Evolutionary conservation across 2,113 vertebrate genomes (phyloP), one percentile per base, ranked within the genome.

Genomic region (Anguilla rostrata): DNA sequence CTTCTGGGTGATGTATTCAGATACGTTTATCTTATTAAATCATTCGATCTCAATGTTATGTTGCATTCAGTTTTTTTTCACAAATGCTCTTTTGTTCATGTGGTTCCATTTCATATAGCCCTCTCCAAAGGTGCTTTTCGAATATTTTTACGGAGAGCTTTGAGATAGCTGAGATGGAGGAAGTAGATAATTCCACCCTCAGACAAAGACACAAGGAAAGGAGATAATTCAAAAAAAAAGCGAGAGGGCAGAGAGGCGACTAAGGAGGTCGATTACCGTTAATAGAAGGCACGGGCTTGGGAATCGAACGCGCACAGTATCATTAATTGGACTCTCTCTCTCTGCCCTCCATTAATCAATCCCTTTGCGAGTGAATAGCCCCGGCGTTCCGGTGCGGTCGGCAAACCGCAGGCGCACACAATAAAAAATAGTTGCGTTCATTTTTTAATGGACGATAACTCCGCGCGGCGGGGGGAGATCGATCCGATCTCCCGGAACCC

Each of bases 381-480:
- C 22, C 71, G 75, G 39, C 22, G 53, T 57, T 63, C 16, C 12
- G 26, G 34, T 40, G 57, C 34, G n/a, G 16, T 15, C 39, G 16
- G 39, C 56, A 34, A 29, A 29, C 81, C 40, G 39, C 63, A 16
- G 63, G 71, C 39, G 60, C 60, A 0, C 18, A 66, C n/a, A 26
- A 66, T 66, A 66, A 66, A 26, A 66, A 18, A 60, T 22, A 82
- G 57, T 49, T 57, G 66, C 43, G 82, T 71, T 71, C 85, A 86
- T 86, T 82, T 34, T 53, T 83, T 82, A 86, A 86, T 86, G 63
- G 46, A 75, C 43, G 34, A 78, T 83, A 75, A 71, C 81, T 86
- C 81, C 57, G 39, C 40, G 39, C n/a, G 18, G n/a, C 16, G 11
- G 8, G 53, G 43, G 53, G 43, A 83, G 83, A 86, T 86, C 86